Conservation (phyloP, 2,797 vertebrate species). For the Rachycentron canadum region DNA sequence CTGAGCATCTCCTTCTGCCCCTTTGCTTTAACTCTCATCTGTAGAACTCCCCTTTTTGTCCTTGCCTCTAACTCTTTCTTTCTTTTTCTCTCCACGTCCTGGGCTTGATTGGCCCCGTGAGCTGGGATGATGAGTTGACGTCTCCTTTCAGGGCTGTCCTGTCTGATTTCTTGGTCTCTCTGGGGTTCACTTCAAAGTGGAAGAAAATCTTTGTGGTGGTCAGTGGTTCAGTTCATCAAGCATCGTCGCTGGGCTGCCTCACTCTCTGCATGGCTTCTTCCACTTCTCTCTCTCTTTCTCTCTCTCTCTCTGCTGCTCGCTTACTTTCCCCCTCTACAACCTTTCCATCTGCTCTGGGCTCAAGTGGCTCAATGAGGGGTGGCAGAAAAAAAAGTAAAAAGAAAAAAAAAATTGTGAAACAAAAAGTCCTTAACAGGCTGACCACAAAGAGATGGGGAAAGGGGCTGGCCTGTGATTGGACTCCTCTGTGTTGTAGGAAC, state of each 20-base stretch:
- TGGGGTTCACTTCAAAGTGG: slow-evolving; percentile 46
- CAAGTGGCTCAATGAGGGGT: slow-evolving; percentile 82
- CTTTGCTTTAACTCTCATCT: slow-evolving; percentile 75
- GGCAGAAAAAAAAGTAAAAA: slow-evolving; percentile 71
- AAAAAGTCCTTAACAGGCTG: slow-evolving; percentile 82
- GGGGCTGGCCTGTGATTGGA: slow-evolving; percentile 80
- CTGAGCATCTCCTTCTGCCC: slow-evolving; percentile 71
- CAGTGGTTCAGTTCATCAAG: slow-evolving; percentile 70
- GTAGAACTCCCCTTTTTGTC: slow-evolving; percentile 55
- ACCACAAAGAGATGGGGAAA: slow-evolving; percentile 72
- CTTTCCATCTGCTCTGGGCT: slow-evolving; percentile 77
- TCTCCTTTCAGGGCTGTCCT: slow-evolving; percentile 47
- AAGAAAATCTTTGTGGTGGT: slow-evolving; percentile 47
- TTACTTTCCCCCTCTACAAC: slow-evolving; percentile 62
- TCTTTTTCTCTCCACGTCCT: slow-evolving; percentile 39
- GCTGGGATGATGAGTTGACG: slow-evolving; percentile 25
- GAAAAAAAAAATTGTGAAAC: slow-evolving; percentile 66
- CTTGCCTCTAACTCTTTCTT: slow-evolving; percentile 37
- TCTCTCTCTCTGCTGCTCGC: slow-evolving; percentile 26
- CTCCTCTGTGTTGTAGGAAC: slow-evolving; percentile 66
- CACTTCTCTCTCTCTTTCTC: slow-evolving; percentile 47
- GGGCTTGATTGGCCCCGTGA: slow-evolving; percentile 24
- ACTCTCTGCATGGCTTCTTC: slow-evolving; percentile 84
- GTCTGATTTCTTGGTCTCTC: slow-evolving; percentile 43
- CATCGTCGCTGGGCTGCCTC: slow-evolving; percentile 66